phyloP scores from a whole-genome alignment of 2,113 vertebrate genomes.

The Ellobius talpinus region DNA sequence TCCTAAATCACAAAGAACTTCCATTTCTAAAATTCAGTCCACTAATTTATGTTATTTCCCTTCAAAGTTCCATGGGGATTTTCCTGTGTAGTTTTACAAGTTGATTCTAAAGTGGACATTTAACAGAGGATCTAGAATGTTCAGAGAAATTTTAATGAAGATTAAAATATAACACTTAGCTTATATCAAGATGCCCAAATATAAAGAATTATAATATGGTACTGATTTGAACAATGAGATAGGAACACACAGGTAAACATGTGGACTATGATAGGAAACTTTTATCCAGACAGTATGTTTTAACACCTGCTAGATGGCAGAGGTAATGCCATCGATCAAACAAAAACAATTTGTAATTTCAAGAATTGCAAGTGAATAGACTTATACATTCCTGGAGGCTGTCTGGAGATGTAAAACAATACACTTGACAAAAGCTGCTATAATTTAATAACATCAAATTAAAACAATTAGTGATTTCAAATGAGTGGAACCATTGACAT shows the following conservation, averaged over 20 bases:
- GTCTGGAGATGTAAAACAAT: background rate
- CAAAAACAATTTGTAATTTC: background rate
- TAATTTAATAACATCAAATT: slow-evolving; percentile 10
- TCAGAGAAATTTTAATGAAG: background rate
- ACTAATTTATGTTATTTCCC: slow-evolving; percentile 11
- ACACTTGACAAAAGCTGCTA: background rate
- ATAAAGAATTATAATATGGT: background rate
- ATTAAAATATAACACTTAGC: background rate
- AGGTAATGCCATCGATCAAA: background rate
- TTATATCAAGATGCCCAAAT: background rate
- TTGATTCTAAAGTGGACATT: background rate
- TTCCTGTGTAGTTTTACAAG: background rate
- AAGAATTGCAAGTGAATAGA: background rate
- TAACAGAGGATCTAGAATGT: background rate
- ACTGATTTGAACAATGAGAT: background rate
- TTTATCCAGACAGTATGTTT: background rate
- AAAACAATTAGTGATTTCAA: slow-evolving; percentile 7
- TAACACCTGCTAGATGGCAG: background rate
- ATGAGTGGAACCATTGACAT: background rate
- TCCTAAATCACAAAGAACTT: background rate
- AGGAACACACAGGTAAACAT: background rate
- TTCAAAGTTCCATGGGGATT: background rate
- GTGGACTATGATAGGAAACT: background rate
- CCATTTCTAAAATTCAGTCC: slow-evolving; percentile 43
- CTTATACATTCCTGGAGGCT: background rate